Percentiles rank a stretch among this genome's conserved stretches.
Conservation (phyloP, 2,797 vertebrate genomes). For the Danio albolineatus region DNA sequence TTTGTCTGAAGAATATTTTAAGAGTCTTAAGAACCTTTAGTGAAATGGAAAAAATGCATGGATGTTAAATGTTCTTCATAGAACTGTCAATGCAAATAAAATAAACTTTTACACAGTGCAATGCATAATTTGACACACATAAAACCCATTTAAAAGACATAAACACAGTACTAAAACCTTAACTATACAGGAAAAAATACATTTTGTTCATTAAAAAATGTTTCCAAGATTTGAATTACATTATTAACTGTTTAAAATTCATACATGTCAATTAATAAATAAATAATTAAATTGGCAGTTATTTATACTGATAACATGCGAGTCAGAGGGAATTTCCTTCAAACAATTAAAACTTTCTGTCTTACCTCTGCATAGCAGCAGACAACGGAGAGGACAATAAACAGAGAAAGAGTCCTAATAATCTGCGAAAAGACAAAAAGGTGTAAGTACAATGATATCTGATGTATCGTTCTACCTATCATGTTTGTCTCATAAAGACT, state of each 20-base stretch:
- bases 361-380: slow-evolving; percentile 59
- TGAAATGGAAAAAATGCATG: no score
- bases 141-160: no score
- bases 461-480: neutral
- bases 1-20: no score
- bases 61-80: no score
- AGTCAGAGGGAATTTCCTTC: neutral
- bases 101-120: no score
- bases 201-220: no score
- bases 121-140: no score
- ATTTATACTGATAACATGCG: neutral
- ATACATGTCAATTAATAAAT: neutral
- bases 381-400: slow-evolving; percentile 46
- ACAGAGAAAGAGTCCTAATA: slow-evolving; percentile 43
- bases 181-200: no score
- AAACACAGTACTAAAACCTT: no score
- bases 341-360: neutral
- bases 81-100: no score
- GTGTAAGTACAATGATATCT: neutral
- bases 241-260: neutral
- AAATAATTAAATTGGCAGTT: neutral
- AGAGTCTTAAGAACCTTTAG: no score
- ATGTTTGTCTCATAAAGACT: neutral
- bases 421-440: slow-evolving; percentile 37
- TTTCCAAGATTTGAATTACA: no score